A percentile compares a stretch with the other conserved stretches of the same genome.
Conservation (phyloP, 1,140 invertebrate genomes). For the Drosophila pallidifrons region DNA sequence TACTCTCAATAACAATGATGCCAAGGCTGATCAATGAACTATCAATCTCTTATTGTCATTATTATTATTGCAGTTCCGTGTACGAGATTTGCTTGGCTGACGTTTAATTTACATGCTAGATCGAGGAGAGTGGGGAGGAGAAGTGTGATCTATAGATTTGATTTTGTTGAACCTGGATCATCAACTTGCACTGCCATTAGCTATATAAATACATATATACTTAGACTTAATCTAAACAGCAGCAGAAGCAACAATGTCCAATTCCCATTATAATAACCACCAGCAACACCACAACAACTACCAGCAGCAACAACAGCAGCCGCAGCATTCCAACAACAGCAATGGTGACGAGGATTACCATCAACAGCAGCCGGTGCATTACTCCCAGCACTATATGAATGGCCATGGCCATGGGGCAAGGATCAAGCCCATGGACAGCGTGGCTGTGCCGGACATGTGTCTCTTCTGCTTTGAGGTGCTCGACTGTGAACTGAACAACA, state of each 20-base stretch:
- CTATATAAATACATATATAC: constrained; percentile 61
- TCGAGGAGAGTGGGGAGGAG: not conserved
- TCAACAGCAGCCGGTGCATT: constrained; percentile 72
- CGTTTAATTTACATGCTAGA: constrained; percentile 55
- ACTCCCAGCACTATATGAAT: constrained; percentile 65
- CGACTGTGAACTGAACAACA: constrained; percentile 96
- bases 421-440: constrained; percentile 85
- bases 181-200: constrained; percentile 81
- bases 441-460: constrained; percentile 97
- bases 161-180: constrained; percentile 74
- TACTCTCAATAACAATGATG: not conserved
- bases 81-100: constrained; percentile 66
- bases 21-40: not conserved
- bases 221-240: constrained; percentile 51
- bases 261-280: constrained; percentile 75
- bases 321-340: constrained; percentile 60
- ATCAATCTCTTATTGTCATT: constrained; percentile 4
- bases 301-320: constrained; percentile 59
- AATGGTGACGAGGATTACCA: constrained; percentile 64
- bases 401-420: constrained; percentile 71
- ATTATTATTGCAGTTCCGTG: constrained; percentile 39
- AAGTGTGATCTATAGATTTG: constrained; percentile 55
- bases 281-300: constrained; percentile 59
- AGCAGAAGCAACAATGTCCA: constrained; percentile 62
- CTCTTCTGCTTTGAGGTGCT: constrained; percentile 99